These are phyloP conservation scores for Phengaris arion DNA, from an alignment of 2,888 invertebrate species.

Conservation along the genomic window DNA sequence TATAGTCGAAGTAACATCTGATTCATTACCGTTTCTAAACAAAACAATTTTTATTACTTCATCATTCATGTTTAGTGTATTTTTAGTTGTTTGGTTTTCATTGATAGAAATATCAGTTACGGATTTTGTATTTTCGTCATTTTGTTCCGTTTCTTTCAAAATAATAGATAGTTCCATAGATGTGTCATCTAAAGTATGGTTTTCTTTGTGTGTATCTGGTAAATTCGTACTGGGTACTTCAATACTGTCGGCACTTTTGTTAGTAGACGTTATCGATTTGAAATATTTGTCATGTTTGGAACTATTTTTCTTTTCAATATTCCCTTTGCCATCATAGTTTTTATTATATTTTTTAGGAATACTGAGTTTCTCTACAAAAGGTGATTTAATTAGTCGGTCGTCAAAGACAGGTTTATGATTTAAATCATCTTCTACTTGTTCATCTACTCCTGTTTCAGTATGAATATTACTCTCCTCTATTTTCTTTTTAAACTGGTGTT, in stretches of 20 bases:
- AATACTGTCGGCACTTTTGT: constrained; percentile 24
- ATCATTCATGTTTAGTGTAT: constrained; percentile 37
- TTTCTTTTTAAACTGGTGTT: constrained; percentile 52
- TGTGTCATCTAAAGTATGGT: constrained; percentile 49
- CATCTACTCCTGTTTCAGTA: background rate
- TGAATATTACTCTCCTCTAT: constrained; percentile 35
- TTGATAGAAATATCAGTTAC: constrained; percentile 5
- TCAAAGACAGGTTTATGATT: constrained; percentile 13
- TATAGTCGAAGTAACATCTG: constrained; percentile 43
- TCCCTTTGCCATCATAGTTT: constrained; percentile 52
- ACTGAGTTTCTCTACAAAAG: constrained; percentile 20
- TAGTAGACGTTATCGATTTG: constrained; percentile 25
- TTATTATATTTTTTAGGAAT: constrained; percentile 66
- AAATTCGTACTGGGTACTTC: constrained; percentile 43
- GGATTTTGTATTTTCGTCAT: constrained; percentile 39
- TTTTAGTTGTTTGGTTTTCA: constrained; percentile 28
- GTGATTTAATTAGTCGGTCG: constrained; percentile 25
- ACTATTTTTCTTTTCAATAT: constrained; percentile 43
- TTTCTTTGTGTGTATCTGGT: constrained; percentile 25
- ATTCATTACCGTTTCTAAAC: constrained; percentile 44
- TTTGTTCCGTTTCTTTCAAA: constrained; percentile 54
- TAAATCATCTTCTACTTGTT: background rate
- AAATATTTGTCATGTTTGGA: constrained; percentile 17
- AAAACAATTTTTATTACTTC: constrained; percentile 42
- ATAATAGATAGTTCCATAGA: constrained; percentile 63